These are phyloP conservation scores for Diplolepis rosae DNA, from an alignment of 2,888 invertebrate species.

Conservation along the genomic window DNA sequence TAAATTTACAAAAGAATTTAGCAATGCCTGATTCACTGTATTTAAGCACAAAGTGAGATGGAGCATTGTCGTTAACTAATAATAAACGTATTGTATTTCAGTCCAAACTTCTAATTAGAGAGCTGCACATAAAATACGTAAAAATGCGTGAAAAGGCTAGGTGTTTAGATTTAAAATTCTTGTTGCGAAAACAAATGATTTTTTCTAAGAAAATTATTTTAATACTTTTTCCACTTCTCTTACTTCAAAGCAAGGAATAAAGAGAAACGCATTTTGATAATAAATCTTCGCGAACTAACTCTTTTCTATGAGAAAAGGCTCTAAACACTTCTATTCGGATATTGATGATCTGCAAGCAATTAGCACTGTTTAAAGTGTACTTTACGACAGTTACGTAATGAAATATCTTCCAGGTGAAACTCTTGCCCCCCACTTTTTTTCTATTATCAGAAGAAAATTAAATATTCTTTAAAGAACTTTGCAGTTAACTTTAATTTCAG, in stretches of 20 bases:
- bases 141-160: neutral
- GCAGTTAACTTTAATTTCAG: neutral
- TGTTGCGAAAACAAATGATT: neutral
- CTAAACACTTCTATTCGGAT: neutral
- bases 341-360: conserved; percentile 24
- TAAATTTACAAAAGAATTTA: conserved; percentile 40
- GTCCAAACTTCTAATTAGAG: neutral
- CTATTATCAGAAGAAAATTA: neutral
- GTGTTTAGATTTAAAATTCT: neutral
- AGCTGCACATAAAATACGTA: neutral
- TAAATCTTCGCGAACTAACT: neutral
- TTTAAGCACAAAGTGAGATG: conserved; percentile 53
- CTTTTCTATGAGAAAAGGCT: neutral
- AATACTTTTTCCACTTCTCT: no score
- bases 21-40: conserved; percentile 48
- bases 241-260: no score
- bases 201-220: no score
- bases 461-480: neutral
- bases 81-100: neutral
- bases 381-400: conserved; percentile 3
- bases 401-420: neutral
- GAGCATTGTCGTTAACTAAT: conserved; percentile 46
- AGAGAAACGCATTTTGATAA: neutral
- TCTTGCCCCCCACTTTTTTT: neutral
- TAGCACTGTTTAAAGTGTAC: conserved; percentile 7